Evolutionary conservation across 1,140 invertebrate genomes (phyloP).

Genomic region (Halesus radiatus): DNA sequence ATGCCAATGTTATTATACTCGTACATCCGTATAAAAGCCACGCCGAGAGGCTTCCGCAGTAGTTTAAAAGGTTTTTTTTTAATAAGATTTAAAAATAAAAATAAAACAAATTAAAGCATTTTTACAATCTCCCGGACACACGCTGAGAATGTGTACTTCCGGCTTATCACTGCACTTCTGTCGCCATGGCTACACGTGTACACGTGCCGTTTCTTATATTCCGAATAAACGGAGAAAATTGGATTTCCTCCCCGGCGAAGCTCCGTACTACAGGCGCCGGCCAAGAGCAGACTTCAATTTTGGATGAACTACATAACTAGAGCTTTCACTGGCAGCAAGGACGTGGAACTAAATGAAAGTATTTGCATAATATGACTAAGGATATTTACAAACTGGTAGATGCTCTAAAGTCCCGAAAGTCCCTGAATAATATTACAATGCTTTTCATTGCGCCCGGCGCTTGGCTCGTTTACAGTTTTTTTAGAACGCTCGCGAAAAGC

Average conservation of each 20-base stretch:
- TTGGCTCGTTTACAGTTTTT: background rate
- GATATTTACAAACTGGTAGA: conserved; percentile 46
- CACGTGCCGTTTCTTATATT: conserved; percentile 24
- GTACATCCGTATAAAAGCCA: too few relatives aligned
- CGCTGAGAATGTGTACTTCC: background rate
- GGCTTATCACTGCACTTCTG: background rate
- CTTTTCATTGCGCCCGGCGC: background rate
- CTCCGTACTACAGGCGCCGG: background rate
- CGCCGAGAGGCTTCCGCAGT: too few relatives aligned
- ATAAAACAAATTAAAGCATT: too few relatives aligned
- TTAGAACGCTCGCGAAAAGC: too few relatives aligned
- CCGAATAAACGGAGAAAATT: conserved; percentile 39
- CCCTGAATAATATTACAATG: conserved; percentile 37
- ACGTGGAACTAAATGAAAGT: conserved; percentile 52
- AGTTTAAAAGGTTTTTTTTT: too few relatives aligned
- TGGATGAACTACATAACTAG: conserved; percentile 27
- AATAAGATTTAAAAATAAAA: too few relatives aligned
- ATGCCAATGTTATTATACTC: too few relatives aligned
- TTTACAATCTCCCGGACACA: too few relatives aligned
- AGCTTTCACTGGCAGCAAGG: conserved; percentile 32
- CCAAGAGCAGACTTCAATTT: conserved; percentile 30
- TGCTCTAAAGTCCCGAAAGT: background rate
- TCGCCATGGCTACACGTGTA: background rate
- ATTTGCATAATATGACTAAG: conserved; percentile 53
- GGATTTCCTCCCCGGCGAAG: conserved; percentile 10